Conservation (phyloP, 2,797 vertebrate genomes). For the Peromyscus melanophrys region DNA sequence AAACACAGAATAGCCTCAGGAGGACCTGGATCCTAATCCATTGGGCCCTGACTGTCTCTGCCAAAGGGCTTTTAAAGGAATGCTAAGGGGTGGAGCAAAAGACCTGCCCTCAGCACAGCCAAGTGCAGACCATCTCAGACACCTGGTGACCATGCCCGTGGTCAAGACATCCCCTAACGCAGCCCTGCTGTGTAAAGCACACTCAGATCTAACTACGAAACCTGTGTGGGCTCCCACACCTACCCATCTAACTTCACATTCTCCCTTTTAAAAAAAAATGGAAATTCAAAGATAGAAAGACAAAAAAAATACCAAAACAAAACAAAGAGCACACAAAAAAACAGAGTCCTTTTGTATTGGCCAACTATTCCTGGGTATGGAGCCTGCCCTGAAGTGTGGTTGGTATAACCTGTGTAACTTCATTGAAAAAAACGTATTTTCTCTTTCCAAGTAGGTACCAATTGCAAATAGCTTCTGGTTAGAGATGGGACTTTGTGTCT, state of each 20-base stretch:
- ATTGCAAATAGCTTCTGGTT: background rate
- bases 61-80: too few relatives aligned
- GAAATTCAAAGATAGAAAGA: background rate
- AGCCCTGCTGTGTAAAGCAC: too few relatives aligned
- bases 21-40: too few relatives aligned
- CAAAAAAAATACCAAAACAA: background rate
- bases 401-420: background rate
- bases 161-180: too few relatives aligned
- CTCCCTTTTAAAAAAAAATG: background rate
- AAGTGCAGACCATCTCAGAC: too few relatives aligned
- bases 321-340: background rate
- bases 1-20: too few relatives aligned
- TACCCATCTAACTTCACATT: background rate
- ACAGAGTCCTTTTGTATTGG: background rate
- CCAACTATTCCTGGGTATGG: background rate
- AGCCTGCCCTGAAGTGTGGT: background rate
- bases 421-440: background rate
- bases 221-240: background rate
- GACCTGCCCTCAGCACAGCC: too few relatives aligned
- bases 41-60: too few relatives aligned
- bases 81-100: too few relatives aligned
- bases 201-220: too few relatives aligned
- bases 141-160: too few relatives aligned
- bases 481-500: background rate
- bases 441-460: background rate